A percentile compares a stretch with the other conserved stretches of the same genome.
Evolutionary conservation across 2,797 vertebrate species (phyloP).

Genomic region (Myiotriccus ornatus): DNA sequence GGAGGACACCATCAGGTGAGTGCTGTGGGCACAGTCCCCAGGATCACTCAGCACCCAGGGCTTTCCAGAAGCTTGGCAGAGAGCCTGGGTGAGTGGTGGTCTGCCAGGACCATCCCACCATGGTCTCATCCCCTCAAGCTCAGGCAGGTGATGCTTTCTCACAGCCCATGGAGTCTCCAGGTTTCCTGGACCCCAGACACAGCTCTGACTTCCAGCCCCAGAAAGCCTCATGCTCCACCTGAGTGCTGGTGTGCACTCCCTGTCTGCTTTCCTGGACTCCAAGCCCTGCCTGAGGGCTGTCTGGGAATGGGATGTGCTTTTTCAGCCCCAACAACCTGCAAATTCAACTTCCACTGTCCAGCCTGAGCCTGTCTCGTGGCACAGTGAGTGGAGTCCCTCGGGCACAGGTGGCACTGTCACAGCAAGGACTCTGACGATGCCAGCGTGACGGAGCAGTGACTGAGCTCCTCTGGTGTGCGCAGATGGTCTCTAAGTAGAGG

Average conservation of each 20-base stretch:
- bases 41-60: not conserved
- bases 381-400: not conserved
- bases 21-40: not conserved
- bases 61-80: not conserved
- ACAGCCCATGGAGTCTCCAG: not conserved
- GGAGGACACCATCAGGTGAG: constrained; percentile 79
- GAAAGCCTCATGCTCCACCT: rapidly evolving
- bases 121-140: rapidly evolving
- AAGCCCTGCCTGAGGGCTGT: rapidly evolving
- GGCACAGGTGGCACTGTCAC: not conserved
- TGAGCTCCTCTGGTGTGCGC: not conserved
- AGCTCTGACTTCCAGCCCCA: not conserved
- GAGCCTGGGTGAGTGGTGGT: not conserved
- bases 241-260: rapidly evolving
- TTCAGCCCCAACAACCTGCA: not conserved
- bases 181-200: rapidly evolving
- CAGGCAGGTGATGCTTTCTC: not conserved
- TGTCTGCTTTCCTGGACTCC: not conserved
- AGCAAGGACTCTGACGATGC: not conserved
- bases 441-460: rapidly evolving
- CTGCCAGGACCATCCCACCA: rapidly evolving
- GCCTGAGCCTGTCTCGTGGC: not conserved
- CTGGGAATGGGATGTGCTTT: not conserved
- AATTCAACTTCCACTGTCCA: not conserved
- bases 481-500: not conserved